These are phyloP conservation scores for Hofmannophila pseudospretella DNA, from an alignment of 2,888 invertebrate species.

Conservation along the genomic window DNA sequence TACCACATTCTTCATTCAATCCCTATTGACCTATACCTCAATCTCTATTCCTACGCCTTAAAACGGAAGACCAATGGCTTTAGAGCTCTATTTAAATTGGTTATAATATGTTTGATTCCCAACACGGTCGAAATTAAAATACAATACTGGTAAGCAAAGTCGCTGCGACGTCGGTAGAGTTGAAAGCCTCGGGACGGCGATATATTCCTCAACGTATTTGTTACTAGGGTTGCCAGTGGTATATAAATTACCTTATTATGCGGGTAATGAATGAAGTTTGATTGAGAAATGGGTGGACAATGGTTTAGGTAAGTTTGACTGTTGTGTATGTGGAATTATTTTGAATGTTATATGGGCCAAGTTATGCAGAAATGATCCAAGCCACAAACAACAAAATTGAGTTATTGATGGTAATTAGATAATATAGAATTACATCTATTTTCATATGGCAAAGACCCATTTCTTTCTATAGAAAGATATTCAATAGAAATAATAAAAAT, in stretches of 20 bases:
- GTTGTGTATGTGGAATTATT: no score
- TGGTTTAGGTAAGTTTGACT: no score
- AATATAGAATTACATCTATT: no score
- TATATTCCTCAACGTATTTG: conserved; percentile 54
- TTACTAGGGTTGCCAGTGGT: conserved; percentile 33
- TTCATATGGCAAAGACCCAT: no score
- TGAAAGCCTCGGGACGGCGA: conserved; percentile 59
- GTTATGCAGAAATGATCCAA: no score
- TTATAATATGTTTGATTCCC: conserved; percentile 49
- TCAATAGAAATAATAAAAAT: no score
- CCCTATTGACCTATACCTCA: conserved; percentile 15
- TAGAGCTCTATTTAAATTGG: conserved; percentile 5
- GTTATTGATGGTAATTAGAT: no score
- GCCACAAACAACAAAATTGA: no score
- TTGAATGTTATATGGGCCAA: no score
- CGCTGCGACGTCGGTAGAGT: conserved; percentile 62
- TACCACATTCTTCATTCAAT: background rate
- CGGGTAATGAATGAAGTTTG: conserved; percentile 7
- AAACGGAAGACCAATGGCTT: conserved; percentile 15
- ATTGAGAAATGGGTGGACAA: conserved; percentile 1
- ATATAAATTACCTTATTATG: conserved; percentile 5
- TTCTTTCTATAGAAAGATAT: no score
- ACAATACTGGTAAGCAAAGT: conserved; percentile 59
- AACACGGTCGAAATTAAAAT: conserved; percentile 64
- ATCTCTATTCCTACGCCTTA: conserved; percentile 15